phyloP scores from a whole-genome alignment of 2,888 invertebrate genomes.

The Agrochola lota region DNA sequence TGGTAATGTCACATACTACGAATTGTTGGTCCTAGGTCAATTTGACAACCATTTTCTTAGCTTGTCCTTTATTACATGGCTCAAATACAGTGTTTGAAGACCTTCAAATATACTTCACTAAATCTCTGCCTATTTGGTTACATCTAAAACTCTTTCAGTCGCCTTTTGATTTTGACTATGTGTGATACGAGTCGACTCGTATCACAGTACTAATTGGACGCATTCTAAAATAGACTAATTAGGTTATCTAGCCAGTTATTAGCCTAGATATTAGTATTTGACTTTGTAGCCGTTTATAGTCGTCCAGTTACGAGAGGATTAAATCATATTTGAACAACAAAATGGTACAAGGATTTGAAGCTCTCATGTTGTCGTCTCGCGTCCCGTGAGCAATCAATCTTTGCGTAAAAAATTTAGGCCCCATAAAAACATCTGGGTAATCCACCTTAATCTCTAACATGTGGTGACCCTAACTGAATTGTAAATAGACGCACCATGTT shows the following conservation, averaged over 20 bases:
- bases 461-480: conserved; percentile 22
- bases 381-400: neutral
- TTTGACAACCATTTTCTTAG: neutral
- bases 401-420: conserved; percentile 25
- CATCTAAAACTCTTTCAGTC: neutral
- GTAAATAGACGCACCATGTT: conserved; percentile 31
- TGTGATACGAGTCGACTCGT: neutral
- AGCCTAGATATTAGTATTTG: conserved; percentile 40
- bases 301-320: conserved; percentile 30
- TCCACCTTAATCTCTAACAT: conserved; percentile 39
- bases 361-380: conserved; percentile 6
- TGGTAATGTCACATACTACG: neutral
- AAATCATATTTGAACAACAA: conserved; percentile 22
- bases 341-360: conserved; percentile 8
- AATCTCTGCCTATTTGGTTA: neutral
- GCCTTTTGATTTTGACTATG: neutral
- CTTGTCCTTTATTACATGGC: neutral
- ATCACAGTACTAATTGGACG: conserved; percentile 34
- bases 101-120: neutral
- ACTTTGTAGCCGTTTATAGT: conserved; percentile 20
- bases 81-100: neutral
- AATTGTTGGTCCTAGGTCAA: neutral
- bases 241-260: conserved; percentile 45
- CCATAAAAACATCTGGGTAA: conserved; percentile 43
- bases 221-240: conserved; percentile 34